Percentiles rank a stretch among this genome's conserved stretches.
Evolutionary conservation across 64 coral and sea anemone species (phyloP).

Genomic region (Porites australiensis): DNA sequence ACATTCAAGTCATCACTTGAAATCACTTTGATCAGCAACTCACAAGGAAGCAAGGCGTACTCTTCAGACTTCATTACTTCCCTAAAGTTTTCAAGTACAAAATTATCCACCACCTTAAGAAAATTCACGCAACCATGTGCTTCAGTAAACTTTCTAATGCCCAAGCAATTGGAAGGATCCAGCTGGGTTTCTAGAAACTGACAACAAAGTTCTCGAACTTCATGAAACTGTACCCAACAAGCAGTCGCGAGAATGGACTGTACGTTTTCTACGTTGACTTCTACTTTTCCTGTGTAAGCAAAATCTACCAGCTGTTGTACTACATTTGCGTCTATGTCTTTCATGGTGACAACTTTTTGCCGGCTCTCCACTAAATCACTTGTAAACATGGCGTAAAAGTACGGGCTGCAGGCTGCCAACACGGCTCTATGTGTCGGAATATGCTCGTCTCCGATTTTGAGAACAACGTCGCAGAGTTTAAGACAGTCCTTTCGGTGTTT

Average conservation of each 20-base stretch:
- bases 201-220: slow-evolving; percentile 96
- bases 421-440: slow-evolving; percentile 90
- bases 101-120: slow-evolving; percentile 89
- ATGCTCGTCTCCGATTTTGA: slow-evolving; percentile 86
- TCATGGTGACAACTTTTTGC: slow-evolving; percentile 93
- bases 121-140: slow-evolving; percentile 92
- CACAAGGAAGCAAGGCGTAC: slow-evolving; percentile 89
- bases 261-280: slow-evolving; percentile 94
- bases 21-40: slow-evolving; percentile 94
- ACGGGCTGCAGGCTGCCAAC: slow-evolving; percentile 90
- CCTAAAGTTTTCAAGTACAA: slow-evolving; percentile 92
- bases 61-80: slow-evolving; percentile 98
- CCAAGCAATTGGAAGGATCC: slow-evolving; percentile 97
- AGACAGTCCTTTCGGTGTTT: slow-evolving; percentile 90
- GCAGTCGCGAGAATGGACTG: slow-evolving; percentile 85
- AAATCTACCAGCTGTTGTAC: slow-evolving; percentile 94
- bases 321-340: slow-evolving; percentile 84
- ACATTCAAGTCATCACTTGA: slow-evolving; percentile 98
- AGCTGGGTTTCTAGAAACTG: slow-evolving; percentile 96
- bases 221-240: slow-evolving; percentile 95
- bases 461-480: slow-evolving; percentile 97
- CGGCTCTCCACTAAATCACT: slow-evolving; percentile 93
- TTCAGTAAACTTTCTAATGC: slow-evolving; percentile 96
- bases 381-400: slow-evolving; percentile 99
- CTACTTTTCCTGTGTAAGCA: slow-evolving; percentile 91